Percentiles rank a stretch among this genome's conserved stretches.
Evolutionary conservation across 2,797 vertebrate species (phyloP).

Genomic region (Falco biarmicus): DNA sequence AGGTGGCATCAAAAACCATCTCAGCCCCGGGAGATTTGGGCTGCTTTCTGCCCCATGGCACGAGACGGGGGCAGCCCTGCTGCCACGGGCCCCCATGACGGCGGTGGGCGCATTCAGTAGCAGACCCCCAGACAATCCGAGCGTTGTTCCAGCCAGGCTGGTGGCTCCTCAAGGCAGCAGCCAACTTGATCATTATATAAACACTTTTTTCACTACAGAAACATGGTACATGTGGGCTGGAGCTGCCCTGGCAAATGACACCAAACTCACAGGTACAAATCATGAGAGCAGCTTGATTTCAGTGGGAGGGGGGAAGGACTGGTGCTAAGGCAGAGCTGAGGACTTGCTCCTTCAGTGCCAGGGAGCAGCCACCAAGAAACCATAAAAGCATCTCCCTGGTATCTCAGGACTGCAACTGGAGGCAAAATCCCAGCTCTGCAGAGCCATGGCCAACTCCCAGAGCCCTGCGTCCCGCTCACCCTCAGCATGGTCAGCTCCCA

Average conservation of each 20-base stretch:
- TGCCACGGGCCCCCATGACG: neutral
- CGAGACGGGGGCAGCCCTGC: neutral
- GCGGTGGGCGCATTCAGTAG: rapidly evolving
- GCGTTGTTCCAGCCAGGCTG: neutral
- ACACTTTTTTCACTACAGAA: neutral
- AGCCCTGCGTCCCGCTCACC: neutral
- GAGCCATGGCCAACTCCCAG: rapidly evolving
- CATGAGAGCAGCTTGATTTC: neutral
- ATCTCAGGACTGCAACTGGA: rapidly evolving
- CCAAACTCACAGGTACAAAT: neutral
- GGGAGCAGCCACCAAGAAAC: neutral
- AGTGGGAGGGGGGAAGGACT: rapidly evolving
- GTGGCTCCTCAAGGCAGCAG: neutral
- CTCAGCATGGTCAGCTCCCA: neutral
- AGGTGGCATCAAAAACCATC: neutral
- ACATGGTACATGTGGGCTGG: neutral
- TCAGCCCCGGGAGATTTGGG: neutral
- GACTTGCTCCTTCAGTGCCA: neutral
- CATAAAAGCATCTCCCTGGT: neutral
- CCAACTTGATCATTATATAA: neutral
- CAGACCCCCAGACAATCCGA: neutral
- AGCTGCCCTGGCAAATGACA: neutral
- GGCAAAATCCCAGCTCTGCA: neutral
- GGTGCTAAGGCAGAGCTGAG: neutral
- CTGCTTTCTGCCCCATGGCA: neutral